Percentiles rank a stretch among this genome's conserved stretches.
These are phyloP conservation scores for Conopomorpha cramerella DNA, from an alignment of 1,140 invertebrate species.

Conservation along the genomic window DNA sequence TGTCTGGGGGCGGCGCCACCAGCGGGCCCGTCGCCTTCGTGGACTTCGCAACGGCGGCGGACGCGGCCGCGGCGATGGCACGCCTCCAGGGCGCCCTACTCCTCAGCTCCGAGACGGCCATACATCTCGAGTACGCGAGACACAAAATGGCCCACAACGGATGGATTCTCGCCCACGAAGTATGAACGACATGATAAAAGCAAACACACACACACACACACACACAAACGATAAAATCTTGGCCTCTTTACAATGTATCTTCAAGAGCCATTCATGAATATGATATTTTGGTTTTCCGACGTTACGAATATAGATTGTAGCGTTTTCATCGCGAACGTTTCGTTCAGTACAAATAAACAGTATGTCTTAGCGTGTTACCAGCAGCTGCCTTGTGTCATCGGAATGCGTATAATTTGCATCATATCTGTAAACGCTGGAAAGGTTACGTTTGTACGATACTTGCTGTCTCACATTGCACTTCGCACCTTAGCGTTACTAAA, in stretches of 20 bases:
- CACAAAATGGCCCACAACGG: slow-evolving; percentile 85
- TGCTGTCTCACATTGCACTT: slow-evolving; percentile 25
- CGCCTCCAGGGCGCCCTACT: slow-evolving; percentile 93
- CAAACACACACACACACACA: too few species aligned
- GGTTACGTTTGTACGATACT: slow-evolving; percentile 8
- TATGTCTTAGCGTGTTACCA: not conserved
- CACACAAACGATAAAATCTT: too few species aligned
- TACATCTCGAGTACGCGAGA: slow-evolving; percentile 97
- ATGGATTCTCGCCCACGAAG: slow-evolving; percentile 60
- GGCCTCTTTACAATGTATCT: too few species aligned
- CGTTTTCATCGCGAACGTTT: too few species aligned
- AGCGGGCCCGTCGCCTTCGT: slow-evolving; percentile 84
- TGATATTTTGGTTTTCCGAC: too few species aligned
- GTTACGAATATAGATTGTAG: too few species aligned
- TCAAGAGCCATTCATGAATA: too few species aligned
- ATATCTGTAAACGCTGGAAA: not conserved
- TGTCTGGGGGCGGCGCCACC: slow-evolving; percentile 70
- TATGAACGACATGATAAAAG: slow-evolving; percentile 53
- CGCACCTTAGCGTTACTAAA: slow-evolving; percentile 10
- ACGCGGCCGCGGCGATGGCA: slow-evolving; percentile 88
- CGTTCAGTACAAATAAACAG: not conserved
- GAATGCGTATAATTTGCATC: slow-evolving; percentile 1
- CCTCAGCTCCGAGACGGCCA: slow-evolving; percentile 93
- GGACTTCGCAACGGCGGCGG: slow-evolving; percentile 91
- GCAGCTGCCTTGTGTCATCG: too few species aligned